These are phyloP conservation scores for Mastigias papua DNA, from an alignment of 30 jellyfish, hydroid and myxozoan genomes.

Conservation along the genomic window DNA sequence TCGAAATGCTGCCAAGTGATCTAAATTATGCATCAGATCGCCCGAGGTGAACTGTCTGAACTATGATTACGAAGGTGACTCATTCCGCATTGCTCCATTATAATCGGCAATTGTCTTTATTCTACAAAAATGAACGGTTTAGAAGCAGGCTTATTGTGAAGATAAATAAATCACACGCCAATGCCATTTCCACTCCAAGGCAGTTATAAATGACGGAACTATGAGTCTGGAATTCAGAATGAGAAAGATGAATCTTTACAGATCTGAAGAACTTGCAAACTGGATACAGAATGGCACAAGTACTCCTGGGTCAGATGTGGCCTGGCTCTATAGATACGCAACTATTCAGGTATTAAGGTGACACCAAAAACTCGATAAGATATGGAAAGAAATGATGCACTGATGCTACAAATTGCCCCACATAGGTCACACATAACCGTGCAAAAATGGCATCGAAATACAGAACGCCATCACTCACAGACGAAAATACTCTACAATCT, in stretches of 20 bases:
- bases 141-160: not conserved
- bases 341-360: no score
- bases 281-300: no score
- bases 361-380: no score
- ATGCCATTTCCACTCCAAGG: not conserved
- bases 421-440: no score
- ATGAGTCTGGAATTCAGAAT: not conserved
- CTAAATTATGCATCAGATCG: constrained; percentile 4
- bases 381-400: no score
- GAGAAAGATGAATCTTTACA: not conserved
- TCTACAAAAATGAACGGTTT: not conserved
- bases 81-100: constrained; percentile 14
- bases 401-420: no score
- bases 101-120: not conserved
- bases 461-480: no score
- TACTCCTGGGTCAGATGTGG: no score
- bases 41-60: constrained; percentile 3
- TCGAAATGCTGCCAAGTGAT: not conserved
- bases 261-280: not conserved
- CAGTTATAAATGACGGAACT: not conserved
- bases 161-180: not conserved
- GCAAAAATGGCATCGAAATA: no score
- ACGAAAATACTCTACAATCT: no score
- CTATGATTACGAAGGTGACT: not conserved
- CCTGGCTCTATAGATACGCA: no score